phyloP scores from a whole-genome alignment of 2,797 vertebrate species.

The Carduelis carduelis region DNA sequence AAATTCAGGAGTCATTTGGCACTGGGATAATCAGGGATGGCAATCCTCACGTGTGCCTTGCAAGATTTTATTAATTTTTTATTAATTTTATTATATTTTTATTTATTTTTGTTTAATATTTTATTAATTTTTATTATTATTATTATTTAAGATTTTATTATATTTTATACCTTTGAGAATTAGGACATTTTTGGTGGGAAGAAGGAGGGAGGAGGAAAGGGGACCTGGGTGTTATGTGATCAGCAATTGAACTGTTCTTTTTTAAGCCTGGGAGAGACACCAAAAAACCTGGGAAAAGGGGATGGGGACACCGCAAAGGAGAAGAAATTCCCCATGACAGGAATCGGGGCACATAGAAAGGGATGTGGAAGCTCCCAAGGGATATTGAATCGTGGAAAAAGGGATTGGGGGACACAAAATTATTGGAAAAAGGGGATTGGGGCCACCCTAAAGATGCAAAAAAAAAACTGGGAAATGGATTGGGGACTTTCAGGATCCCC shows the following conservation, averaged over 20 bases:
- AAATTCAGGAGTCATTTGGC: not conserved
- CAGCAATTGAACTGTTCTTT: not conserved
- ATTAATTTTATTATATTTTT: not conserved
- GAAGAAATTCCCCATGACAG: accelerated
- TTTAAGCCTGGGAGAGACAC: not conserved
- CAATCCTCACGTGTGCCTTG: not conserved
- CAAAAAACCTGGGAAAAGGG: not conserved
- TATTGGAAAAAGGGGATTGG: not conserved
- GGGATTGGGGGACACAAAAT: too few species aligned
- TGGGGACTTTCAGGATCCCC: not conserved
- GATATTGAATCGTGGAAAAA: accelerated
- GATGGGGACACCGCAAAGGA: not conserved
- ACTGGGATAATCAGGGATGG: not conserved
- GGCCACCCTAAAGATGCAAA: not conserved
- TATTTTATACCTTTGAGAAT: not conserved
- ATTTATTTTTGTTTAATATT: not conserved
- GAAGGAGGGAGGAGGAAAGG: not conserved
- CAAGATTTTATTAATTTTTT: not conserved
- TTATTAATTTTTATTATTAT: accelerated
- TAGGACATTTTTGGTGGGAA: not conserved
- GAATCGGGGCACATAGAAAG: not conserved
- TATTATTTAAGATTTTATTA: too few species aligned
- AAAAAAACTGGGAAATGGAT: not conserved
- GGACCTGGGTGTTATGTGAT: not conserved
- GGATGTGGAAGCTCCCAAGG: not conserved